Conservation (phyloP, 2,797 vertebrate species). For the Miichthys miiuy region DNA sequence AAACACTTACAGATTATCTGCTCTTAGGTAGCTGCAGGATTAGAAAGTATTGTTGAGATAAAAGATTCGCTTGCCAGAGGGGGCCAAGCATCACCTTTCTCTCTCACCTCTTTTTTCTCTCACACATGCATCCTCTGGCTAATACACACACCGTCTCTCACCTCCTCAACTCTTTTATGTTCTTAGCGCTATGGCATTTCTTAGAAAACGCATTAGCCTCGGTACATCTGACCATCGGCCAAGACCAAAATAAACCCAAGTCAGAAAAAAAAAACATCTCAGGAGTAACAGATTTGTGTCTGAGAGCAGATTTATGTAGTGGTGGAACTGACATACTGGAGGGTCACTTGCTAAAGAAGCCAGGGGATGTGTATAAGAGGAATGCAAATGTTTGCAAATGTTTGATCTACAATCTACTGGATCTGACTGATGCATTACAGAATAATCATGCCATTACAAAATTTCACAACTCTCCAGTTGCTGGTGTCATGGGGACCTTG, state of each 20-base stretch:
- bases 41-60: conserved; percentile 26
- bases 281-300: conserved; percentile 1
- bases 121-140: conserved; percentile 18
- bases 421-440: not conserved
- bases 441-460: not conserved
- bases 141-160: conserved; percentile 15
- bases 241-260: conserved; percentile 24
- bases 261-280: not conserved
- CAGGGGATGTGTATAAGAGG: not conserved
- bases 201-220: conserved; percentile 37
- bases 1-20: conserved; percentile 17
- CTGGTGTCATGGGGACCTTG: not conserved
- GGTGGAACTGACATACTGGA: not conserved
- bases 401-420: not conserved
- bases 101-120: conserved; percentile 20
- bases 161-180: conserved; percentile 26
- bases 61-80: conserved; percentile 21
- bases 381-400: too few species aligned
- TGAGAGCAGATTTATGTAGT: not conserved
- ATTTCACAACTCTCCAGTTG: not conserved
- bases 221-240: conserved; percentile 14
- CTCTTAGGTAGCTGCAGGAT: conserved; percentile 37
- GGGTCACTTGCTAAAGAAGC: not conserved
- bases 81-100: conserved; percentile 26
- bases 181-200: conserved; percentile 17